Conservation (phyloP, 2,113 vertebrate species). For the Anser cygnoides region DNA sequence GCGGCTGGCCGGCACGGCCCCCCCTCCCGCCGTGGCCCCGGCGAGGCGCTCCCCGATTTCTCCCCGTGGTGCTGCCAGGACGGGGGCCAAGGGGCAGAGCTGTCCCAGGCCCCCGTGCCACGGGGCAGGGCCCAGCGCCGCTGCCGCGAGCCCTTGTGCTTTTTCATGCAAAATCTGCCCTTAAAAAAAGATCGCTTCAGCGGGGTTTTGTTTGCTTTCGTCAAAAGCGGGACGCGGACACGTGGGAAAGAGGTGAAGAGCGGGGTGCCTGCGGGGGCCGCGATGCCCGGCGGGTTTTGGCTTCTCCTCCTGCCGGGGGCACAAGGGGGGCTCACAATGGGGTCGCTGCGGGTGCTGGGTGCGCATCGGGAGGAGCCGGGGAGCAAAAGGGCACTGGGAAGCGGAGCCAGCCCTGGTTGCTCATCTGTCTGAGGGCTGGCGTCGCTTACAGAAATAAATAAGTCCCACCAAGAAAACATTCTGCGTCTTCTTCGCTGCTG, state of each 20-base stretch:
- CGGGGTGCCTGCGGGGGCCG: background rate
- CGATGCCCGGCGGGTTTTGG: background rate
- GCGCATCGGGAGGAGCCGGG: no score
- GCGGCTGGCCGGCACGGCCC: background rate
- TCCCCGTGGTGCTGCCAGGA: fast-evolving
- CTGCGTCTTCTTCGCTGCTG: background rate
- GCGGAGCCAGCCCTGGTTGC: background rate
- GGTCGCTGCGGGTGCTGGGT: no score
- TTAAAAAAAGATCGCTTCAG: background rate
- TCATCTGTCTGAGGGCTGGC: background rate
- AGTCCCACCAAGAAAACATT: background rate
- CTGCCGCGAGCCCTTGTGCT: fast-evolving
- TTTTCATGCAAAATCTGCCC: background rate
- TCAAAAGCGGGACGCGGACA: background rate
- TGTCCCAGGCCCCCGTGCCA: background rate
- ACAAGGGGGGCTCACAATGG: no score
- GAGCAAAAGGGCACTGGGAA: background rate
- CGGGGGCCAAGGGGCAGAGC: background rate
- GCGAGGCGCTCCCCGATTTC: background rate
- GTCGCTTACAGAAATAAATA: background rate
- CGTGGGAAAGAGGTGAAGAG: background rate
- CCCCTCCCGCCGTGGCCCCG: background rate
- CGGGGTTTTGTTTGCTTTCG: background rate
- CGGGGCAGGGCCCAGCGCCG: background rate
- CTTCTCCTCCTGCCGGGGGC: background rate